These are phyloP conservation scores for Oryctes rhinoceros DNA, from an alignment of 1,140 invertebrate genomes.

Conservation along the genomic window DNA sequence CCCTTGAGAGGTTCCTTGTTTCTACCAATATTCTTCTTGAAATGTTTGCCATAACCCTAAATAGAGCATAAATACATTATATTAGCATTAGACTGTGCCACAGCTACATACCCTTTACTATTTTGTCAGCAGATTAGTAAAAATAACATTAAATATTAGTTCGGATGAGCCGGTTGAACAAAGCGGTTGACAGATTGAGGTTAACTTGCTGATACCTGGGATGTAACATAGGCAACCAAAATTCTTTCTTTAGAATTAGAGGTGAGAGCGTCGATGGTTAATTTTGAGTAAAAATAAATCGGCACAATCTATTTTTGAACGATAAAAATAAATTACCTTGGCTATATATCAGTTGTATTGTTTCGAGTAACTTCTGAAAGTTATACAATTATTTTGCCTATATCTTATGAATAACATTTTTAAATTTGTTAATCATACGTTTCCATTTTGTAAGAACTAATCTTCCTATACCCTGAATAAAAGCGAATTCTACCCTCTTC, in stretches of 20 bases:
- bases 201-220: background rate
- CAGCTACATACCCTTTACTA: background rate
- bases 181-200: slow-evolving; percentile 26
- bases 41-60: slow-evolving; percentile 44
- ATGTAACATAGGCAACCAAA: slow-evolving; percentile 22
- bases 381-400: too few species aligned
- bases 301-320: too few species aligned
- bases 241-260: background rate
- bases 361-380: too few species aligned
- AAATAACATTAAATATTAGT: slow-evolving; percentile 27
- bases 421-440: too few species aligned
- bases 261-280: background rate
- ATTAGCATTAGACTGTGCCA: background rate
- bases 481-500: too few species aligned
- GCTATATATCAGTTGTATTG: too few species aligned
- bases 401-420: too few species aligned
- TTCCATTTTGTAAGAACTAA: too few species aligned
- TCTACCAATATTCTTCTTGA: slow-evolving; percentile 58
- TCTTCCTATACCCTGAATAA: too few species aligned
- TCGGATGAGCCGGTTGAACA: slow-evolving; percentile 27
- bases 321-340: too few species aligned
- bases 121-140: slow-evolving; percentile 28
- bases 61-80: background rate
- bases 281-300: background rate
- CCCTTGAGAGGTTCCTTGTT: slow-evolving; percentile 59